These are phyloP conservation scores for Sebastes kiyomatsui DNA, from an alignment of 2,797 vertebrate species.

Conservation along the genomic window DNA sequence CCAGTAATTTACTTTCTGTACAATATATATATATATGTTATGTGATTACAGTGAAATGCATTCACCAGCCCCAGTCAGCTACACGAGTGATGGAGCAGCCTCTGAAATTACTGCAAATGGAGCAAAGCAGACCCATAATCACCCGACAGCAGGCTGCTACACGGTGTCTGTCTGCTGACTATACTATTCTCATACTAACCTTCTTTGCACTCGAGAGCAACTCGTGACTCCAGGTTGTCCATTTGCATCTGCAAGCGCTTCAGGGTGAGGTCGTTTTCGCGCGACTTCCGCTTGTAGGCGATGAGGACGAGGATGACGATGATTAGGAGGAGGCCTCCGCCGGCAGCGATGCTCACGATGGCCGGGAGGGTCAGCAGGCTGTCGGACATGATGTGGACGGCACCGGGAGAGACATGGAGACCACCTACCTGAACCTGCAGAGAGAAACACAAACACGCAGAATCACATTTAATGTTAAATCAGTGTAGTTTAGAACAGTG, in stretches of 20 bases:
- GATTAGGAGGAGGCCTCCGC: conserved; percentile 95
- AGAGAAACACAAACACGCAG: conserved; percentile 4
- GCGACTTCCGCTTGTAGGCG: conserved; percentile 97
- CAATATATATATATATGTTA: conserved; percentile 17
- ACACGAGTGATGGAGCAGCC: conserved; percentile 10
- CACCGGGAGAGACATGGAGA: conserved; percentile 92
- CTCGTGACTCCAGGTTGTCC: conserved; percentile 98
- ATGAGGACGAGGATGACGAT: conserved; percentile 98
- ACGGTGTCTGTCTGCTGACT: background rate
- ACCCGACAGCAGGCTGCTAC: background rate
- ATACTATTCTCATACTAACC: conserved; percentile 74
- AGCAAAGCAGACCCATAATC: conserved; percentile 1
- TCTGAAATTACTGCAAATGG: conserved; percentile 24
- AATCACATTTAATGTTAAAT: background rate
- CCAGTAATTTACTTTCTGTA: conserved; percentile 9
- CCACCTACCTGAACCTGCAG: conserved; percentile 94
- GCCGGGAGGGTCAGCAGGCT: conserved; percentile 96
- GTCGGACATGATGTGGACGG: conserved; percentile 93
- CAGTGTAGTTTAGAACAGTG: no score
- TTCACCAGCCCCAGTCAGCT: conserved; percentile 3
- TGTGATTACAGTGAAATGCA: conserved; percentile 27
- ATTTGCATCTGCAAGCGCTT: conserved; percentile 99
- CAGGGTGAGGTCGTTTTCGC: conserved; percentile 96
- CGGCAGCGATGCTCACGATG: conserved; percentile 95
- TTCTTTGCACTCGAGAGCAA: conserved; percentile 98